Evolutionary conservation across 2,113 vertebrate genomes (phyloP), one percentile per base, ranked within the genome.

Genomic region (Onychorhynchus coronatus): DNA sequence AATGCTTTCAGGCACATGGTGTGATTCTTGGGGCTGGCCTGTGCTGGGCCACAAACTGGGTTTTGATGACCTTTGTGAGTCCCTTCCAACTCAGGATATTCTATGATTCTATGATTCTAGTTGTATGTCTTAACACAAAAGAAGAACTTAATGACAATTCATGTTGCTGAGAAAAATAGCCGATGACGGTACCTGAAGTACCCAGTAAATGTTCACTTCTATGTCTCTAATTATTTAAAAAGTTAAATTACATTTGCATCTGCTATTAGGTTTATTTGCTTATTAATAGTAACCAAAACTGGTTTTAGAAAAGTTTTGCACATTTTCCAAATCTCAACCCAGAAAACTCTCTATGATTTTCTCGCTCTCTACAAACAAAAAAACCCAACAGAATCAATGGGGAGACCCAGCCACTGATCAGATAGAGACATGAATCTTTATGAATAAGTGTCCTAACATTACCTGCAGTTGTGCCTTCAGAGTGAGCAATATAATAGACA

Each of bases 391-490:
- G 33, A 58, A 44, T 62, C n/a, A 74, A 9, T 20, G 15, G 23
- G 3, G 12, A 62, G 20, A 80, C 5, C 23, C 22, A 62, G 13
- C 10, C 73, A 18, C 17, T 35, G 25, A 58, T 59, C 30, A 42
- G 49, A 31, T 4, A 58, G 12, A 41, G 89, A 46, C 18, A 67
- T 0, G 6, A 55, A 47, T 5, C 4, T 3, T 18, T 74, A 24
- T 58, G 65, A 85, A 9, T 52, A 62, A 67, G 18, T 46, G 16
- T 58, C 8, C 35, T 70, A 18, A 27, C 25, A 90, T 68, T 98
- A 99, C 99, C 99, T 80, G 98, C 65, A 2, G 99, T 97, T 66
- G 98, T 97, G 13, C 99, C 99, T 98, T 99, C 99, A 12, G 99
- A 99, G 95, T 99, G 99, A 53, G 98, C 99, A 23, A 99, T 35